Evolutionary conservation across 2,797 vertebrate genomes (phyloP), one percentile per base, ranked within the genome.

Genomic region (Selene dorsalis): DNA sequence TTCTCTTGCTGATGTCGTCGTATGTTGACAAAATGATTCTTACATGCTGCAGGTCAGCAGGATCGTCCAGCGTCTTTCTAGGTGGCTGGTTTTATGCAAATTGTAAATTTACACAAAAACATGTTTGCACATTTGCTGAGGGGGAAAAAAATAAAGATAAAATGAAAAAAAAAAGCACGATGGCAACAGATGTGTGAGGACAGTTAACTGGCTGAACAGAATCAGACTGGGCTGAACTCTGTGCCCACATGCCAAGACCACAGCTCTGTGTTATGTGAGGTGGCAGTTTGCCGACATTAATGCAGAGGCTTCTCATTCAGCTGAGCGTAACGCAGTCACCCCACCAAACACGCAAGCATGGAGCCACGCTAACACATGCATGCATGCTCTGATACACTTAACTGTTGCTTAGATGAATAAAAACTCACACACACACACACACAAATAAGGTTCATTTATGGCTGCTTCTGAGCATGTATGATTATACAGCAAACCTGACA

Each of bases 211-310:
- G 4, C 57, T 59, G 11, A 39, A 22, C 16, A 48, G 32, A 18
- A 35, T 35, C 66, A 26, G 28, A n/a, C 10, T 3, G 13, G 18
- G 26, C 52, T 66, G 16, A 57, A 28, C 48, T 2, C 41, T 43
- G 16, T 1, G 17, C 43, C 16, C 43, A 45, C 16, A 45, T 17
- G 18, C 16, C 2, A 7, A 48, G 6, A 48, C 45, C 8, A 7
- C 45, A 48, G 18, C 14, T 18, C 45, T 48, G 45, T 35, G n/a
- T 63, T 20, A 67, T 63, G n/a, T 43, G 26, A 39, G 47, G 55
- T 41, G 70, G 32, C 61, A 73, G 52, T 45, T 59, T 61, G 58
- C 10, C 58, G 30, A 8, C 10, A 28, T 48, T 52, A 59, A 57
- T 20, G 43, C 70, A 30, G 43, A 50, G 9, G 9, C 12, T 38